These are phyloP conservation scores for Lepidochrysops patricia DNA, from an alignment of 2,888 invertebrate genomes.

Conservation along the genomic window DNA sequence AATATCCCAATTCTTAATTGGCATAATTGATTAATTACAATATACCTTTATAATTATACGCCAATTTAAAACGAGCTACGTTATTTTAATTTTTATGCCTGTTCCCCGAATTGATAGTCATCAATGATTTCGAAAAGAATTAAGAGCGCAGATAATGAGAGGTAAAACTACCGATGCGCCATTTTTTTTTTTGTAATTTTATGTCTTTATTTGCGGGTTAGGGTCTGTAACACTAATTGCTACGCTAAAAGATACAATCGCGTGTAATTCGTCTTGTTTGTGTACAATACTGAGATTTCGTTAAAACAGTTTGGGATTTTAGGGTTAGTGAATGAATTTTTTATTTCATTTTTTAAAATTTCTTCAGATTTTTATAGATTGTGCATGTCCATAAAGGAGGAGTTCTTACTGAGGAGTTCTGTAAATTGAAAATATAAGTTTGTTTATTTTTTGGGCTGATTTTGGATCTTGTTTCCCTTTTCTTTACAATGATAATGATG, in stretches of 20 bases:
- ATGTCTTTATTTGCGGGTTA: slow-evolving; percentile 7
- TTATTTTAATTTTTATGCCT: slow-evolving; percentile 6
- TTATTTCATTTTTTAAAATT: too few relatives aligned
- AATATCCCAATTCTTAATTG: neutral
- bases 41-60: slow-evolving; percentile 10
- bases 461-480: too few relatives aligned
- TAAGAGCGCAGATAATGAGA: neutral
- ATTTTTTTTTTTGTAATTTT: slow-evolving; percentile 1
- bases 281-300: neutral
- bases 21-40: slow-evolving; percentile 7
- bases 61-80: slow-evolving; percentile 16
- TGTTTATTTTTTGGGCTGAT: too few relatives aligned
- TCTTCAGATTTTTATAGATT: too few relatives aligned
- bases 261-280: neutral
- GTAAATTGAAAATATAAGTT: too few relatives aligned
- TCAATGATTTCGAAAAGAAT: neutral
- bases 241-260: slow-evolving; percentile 4
- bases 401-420: too few relatives aligned
- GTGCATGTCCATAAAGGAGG: too few relatives aligned
- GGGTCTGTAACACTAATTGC: slow-evolving; percentile 8
- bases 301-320: neutral
- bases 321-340: too few relatives aligned
- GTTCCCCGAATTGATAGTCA: neutral
- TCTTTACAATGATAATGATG: too few relatives aligned
- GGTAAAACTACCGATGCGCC: slow-evolving; percentile 5